Conservation (phyloP, 1,140 invertebrate species). For the Atta colombica region DNA sequence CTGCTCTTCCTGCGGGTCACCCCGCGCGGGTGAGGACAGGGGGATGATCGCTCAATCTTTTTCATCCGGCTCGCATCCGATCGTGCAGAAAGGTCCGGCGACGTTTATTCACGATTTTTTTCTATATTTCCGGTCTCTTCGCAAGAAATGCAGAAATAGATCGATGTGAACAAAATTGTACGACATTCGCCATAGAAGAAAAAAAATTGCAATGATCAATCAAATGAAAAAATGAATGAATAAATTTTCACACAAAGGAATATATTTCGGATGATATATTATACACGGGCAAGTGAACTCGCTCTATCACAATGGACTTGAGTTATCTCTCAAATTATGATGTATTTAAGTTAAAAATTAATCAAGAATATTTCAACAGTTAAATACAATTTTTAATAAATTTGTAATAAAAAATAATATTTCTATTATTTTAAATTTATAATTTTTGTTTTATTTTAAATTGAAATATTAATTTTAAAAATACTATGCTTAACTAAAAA, state of each 20-base stretch:
- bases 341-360: not conserved
- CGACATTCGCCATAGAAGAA: not conserved
- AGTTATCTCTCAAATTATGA: not conserved
- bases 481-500: not conserved
- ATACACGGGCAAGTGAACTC: not conserved
- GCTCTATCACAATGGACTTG: not conserved
- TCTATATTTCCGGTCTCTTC: constrained; percentile 47
- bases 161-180: constrained; percentile 38
- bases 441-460: not conserved
- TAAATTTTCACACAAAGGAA: constrained; percentile 18
- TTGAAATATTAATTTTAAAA: too few species aligned
- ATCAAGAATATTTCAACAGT: not conserved
- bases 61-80: constrained; percentile 62
- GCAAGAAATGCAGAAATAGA: constrained; percentile 8
- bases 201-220: constrained; percentile 42
- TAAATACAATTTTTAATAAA: not conserved
- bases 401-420: not conserved
- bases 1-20: constrained; percentile 69
- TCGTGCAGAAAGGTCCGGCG: constrained; percentile 39
- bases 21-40: constrained; percentile 23
- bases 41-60: constrained; percentile 85
- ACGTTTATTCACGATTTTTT: constrained; percentile 71
- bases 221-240: constrained; percentile 17
- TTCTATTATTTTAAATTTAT: not conserved
- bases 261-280: constrained; percentile 47